Evolutionary conservation across 1,140 invertebrate genomes (phyloP).

Genomic region (Dendrolimus kikuchii): DNA sequence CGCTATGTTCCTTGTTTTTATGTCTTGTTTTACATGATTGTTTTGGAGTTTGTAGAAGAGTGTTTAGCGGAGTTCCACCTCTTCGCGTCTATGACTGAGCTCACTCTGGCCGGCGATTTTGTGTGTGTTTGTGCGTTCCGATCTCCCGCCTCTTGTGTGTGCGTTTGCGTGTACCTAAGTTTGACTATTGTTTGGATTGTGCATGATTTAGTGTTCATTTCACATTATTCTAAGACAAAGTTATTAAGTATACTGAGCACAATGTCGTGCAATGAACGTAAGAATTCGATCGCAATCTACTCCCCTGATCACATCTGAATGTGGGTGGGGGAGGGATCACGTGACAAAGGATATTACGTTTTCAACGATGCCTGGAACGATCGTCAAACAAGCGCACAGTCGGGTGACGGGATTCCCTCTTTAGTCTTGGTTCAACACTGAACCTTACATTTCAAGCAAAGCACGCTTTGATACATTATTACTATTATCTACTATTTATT

Average conservation of each 20-base stretch:
- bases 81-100: slow-evolving; percentile 31
- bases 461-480: slow-evolving; percentile 43
- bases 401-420: slow-evolving; percentile 17
- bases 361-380: slow-evolving; percentile 17
- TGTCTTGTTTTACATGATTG: slow-evolving; percentile 34
- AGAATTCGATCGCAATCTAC: slow-evolving; percentile 20
- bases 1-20: slow-evolving; percentile 2
- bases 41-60: slow-evolving; percentile 48
- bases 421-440: slow-evolving; percentile 21
- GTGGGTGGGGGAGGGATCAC: slow-evolving; percentile 28
- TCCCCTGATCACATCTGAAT: slow-evolving; percentile 27
- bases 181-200: slow-evolving; percentile 49
- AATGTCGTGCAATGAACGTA: slow-evolving; percentile 9
- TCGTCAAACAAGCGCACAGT: slow-evolving; percentile 35
- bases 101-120: slow-evolving; percentile 66
- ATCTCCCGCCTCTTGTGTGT: slow-evolving; percentile 39
- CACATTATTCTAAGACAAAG: slow-evolving; percentile 6
- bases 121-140: slow-evolving; percentile 60
- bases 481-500: slow-evolving; percentile 17
- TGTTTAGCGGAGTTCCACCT: slow-evolving; percentile 16
- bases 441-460: slow-evolving; percentile 14
- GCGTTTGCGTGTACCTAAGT: slow-evolving; percentile 28
- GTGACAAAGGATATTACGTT: slow-evolving; percentile 18
- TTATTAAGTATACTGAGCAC: slow-evolving; percentile 13
- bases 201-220: slow-evolving; percentile 27